Percentiles rank a stretch among this genome's conserved stretches.
These are phyloP conservation scores for Siphamia tubifer DNA, from an alignment of 2,113 vertebrate species.

Conservation along the genomic window DNA sequence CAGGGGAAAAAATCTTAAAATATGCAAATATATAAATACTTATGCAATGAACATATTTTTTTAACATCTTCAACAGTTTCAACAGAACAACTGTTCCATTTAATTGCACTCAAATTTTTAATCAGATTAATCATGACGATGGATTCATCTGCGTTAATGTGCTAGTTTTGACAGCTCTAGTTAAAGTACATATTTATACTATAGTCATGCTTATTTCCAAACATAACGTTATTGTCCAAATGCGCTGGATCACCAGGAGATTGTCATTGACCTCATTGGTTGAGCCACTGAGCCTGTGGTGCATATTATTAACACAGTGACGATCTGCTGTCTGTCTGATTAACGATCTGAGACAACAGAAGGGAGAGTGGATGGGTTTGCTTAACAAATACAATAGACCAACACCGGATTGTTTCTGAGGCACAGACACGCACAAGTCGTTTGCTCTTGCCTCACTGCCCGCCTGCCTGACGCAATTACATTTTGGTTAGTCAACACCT, in stretches of 20 bases:
- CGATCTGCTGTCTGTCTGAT: slow-evolving; percentile 59
- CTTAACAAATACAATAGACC: slow-evolving; percentile 58
- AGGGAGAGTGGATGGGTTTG: slow-evolving; percentile 43
- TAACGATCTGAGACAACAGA: slow-evolving; percentile 69
- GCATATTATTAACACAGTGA: slow-evolving; percentile 52
- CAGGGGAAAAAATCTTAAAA: too few relatives aligned
- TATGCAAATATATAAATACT: too few relatives aligned
- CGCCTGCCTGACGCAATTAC: slow-evolving; percentile 29
- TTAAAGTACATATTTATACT: too few relatives aligned
- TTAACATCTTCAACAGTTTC: too few relatives aligned
- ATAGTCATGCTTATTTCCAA: background rate
- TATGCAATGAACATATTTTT: too few relatives aligned
- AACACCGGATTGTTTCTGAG: slow-evolving; percentile 2
- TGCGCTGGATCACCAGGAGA: background rate
- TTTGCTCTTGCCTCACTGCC: slow-evolving; percentile 17
- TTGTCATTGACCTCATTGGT: slow-evolving; percentile 18
- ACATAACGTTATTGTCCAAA: background rate
- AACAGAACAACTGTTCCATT: too few relatives aligned
- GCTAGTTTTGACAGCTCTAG: too few relatives aligned
- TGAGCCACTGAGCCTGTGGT: slow-evolving; percentile 39
- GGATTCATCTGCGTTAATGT: too few relatives aligned
- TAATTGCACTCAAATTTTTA: too few relatives aligned
- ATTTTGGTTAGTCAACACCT: slow-evolving; percentile 38
- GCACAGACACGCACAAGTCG: background rate
- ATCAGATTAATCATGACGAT: too few relatives aligned